These are phyloP conservation scores for Chaetura pelagica DNA, from an alignment of 2,113 vertebrate genomes.

Conservation along the genomic window DNA sequence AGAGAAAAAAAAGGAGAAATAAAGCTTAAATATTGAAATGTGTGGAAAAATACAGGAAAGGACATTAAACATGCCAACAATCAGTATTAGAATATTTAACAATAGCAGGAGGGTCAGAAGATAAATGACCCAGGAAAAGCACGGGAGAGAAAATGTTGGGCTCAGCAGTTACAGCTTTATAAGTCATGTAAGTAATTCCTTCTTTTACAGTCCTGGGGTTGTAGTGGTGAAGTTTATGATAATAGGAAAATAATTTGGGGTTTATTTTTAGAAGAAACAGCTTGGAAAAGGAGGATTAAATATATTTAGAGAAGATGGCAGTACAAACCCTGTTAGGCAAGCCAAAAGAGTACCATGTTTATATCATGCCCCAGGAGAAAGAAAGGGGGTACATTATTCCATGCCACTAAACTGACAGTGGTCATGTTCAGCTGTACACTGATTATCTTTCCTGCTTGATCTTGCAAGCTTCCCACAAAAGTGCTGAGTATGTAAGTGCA, in stretches of 20 bases:
- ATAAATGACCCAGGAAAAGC: neutral
- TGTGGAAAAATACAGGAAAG: neutral
- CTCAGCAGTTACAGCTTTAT: neutral
- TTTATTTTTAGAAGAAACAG: neutral
- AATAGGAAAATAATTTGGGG: neutral
- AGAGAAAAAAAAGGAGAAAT: neutral
- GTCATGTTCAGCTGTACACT: neutral
- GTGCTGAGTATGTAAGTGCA: conserved; percentile 6
- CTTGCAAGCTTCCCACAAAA: neutral
- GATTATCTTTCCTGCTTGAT: neutral
- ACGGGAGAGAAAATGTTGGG: neutral
- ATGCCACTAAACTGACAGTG: neutral
- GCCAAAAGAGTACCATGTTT: neutral
- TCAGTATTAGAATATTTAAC: neutral
- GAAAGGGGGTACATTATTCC: neutral
- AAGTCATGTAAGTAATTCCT: neutral
- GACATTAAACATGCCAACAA: neutral
- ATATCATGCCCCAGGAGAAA: neutral
- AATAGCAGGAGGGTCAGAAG: neutral
- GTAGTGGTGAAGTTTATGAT: neutral
- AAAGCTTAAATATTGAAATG: neutral
- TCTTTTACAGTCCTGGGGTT: neutral
- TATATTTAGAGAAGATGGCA: neutral
- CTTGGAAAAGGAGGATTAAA: neutral
- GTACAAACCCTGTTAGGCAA: neutral